Evolutionary conservation across 2,113 vertebrate genomes (phyloP), one percentile per base, ranked within the genome.

Genomic region (Gallinago undulata): DNA sequence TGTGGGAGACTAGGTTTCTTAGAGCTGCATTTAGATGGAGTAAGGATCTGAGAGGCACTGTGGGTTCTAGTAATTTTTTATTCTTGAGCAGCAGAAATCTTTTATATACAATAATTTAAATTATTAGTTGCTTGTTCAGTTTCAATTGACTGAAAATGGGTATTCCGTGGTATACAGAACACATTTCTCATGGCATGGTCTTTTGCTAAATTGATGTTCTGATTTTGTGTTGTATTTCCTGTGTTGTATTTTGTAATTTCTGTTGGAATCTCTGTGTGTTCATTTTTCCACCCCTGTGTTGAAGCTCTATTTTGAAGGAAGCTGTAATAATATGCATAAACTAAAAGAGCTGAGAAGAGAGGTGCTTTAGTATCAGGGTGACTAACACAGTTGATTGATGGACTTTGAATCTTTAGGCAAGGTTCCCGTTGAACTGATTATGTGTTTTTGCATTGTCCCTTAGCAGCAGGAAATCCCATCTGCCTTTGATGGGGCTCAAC

Each of bases 401-500:
- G 50, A 48, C 59, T 70, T 66, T 21, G 59, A 89, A 75, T 63
- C 64, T 86, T 73, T 66, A 81, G 76, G 59, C 73, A 37, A 17
- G 37, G 30, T 70, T 88, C 67, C 50, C 28, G 4, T 3, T 69
- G 68, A 76, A 79, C 80, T 70, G 43, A 64, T 80, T n/a, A 10
- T 21, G 33, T 6, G 9, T 8, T 84, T 67, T 73, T 78, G 43
- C 37, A 16, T 43, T 92, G 93, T 84, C 39, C 43, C 31, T 60
- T 76, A 84, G 69, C 84, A 89, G 89, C 87, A 87, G 60, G 76
- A 89, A 94, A 86, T 91, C 19, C 55, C 63, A 24, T 87, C 62
- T 82, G 41, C 59, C 57, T 91, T 82, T 84, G 77, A 47, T 79
- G 64, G 77, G 84, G 41, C 74, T 82, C 31, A 85, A 27, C 25